These are phyloP conservation scores for Mnemiopsis leidyi DNA, from an alignment of 37 sponge, comb jelly and placozoan species.

Conservation along the genomic window DNA sequence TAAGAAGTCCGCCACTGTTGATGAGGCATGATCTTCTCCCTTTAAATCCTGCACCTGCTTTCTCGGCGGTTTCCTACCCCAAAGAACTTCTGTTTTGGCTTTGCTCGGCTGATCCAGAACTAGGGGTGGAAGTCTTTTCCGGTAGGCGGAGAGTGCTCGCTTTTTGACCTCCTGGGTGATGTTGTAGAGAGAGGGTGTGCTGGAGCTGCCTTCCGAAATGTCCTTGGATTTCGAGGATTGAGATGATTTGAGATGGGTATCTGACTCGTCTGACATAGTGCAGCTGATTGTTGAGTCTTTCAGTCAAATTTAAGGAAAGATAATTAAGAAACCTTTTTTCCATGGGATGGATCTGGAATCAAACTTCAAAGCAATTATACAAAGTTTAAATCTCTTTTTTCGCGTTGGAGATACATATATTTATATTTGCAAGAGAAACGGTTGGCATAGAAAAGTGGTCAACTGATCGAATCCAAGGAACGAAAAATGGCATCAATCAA, in stretches of 20 bases:
- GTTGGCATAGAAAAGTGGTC: too few species aligned
- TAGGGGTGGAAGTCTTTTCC: background rate
- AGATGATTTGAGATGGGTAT: background rate
- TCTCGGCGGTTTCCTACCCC: background rate
- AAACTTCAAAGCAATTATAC: too few species aligned
- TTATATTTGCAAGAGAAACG: too few species aligned
- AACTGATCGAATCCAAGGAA: too few species aligned
- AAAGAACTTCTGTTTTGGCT: background rate
- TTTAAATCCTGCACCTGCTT: background rate
- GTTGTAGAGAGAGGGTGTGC: background rate
- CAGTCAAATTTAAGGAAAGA: too few species aligned
- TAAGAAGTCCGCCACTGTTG: background rate
- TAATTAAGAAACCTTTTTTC: too few species aligned
- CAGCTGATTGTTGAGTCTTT: too few species aligned
- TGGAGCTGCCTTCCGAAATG: background rate
- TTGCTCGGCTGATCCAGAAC: background rate
- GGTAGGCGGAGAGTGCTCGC: conserved; percentile 28
- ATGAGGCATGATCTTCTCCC: background rate
- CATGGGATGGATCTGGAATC: too few species aligned
- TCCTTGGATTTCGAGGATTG: too few species aligned
- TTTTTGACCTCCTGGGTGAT: background rate
- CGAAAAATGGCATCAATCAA: too few species aligned
- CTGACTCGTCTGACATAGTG: background rate
- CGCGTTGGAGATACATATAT: too few species aligned
- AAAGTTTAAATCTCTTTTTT: too few species aligned